Base-by-base conservation (phyloP, 1,140 invertebrate genomes). In the Sesamia nonagrioides region DNA sequence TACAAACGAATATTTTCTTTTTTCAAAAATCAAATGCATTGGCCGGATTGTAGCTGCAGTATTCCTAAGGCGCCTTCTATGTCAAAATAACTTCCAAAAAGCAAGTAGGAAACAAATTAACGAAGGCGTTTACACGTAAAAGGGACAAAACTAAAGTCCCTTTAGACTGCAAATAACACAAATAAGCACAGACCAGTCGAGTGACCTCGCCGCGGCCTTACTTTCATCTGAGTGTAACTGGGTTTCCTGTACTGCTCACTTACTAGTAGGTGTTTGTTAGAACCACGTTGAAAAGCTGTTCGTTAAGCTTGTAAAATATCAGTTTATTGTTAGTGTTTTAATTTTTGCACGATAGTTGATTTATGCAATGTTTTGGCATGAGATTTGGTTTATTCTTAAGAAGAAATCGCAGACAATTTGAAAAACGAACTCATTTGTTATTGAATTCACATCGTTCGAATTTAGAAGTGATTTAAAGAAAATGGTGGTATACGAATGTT, bases 161-260 rank as follows among this genome's bases (percentile, higher is more conserved):
- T 18, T n/a, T 35, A 35, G 6, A 52, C 27, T 7, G 54, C 21
- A 71, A 35, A 18, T n/a, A 71, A 54, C 50, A 66, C 35, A 37
- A 71, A 71, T 17, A 54, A 37, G 27, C 54, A 6, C 68, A 54
- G 61, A n/a, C 61, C 17, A 37, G 66, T 52, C 7, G 1, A 9
- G 40, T 69, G 68, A 71, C 68, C 68, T 71, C 68, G 68, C n/a
- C n/a, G 48, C 33, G 68, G 68, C 68, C 68, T 71, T 71, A 71
- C 68, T 71, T 71, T 71, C 68, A 52, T 71, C 18, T 21, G n/a
- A 11, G 6, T 52, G 11, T n/a, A 37, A 54, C 68, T 35, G 45
- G 42, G 66, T 69, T 69, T 69, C 66, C 66, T 69, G 66, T 48
- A 50, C 63, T 21, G 35, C 1, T 45, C 40, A 42, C 60, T n/a